phyloP scores from a whole-genome alignment of 2,888 invertebrate species.

The Strigamia transsilvanica region DNA sequence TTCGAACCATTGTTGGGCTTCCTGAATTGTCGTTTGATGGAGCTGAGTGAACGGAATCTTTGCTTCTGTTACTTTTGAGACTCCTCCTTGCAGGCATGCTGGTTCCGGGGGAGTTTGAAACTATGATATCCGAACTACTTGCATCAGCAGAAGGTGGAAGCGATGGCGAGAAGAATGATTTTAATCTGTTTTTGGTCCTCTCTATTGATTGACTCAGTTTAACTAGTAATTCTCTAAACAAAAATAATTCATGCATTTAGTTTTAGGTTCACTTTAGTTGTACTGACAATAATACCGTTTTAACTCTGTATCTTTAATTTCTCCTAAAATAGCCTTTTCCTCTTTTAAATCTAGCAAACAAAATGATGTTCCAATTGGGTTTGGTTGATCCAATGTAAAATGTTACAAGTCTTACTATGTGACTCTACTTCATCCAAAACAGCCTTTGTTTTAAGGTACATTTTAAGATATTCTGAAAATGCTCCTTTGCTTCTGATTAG shows the following conservation, averaged over 20 bases:
- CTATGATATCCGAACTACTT: not conserved
- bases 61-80: not conserved
- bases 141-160: not conserved
- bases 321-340: not conserved
- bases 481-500: slow-evolving; percentile 47
- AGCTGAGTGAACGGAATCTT: not conserved
- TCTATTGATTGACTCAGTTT: slow-evolving; percentile 27
- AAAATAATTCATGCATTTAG: not conserved
- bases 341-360: slow-evolving; percentile 4
- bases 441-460: slow-evolving; percentile 36
- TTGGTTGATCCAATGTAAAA: not conserved
- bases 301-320: slow-evolving; percentile 35
- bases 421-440: slow-evolving; percentile 49
- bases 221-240: not conserved
- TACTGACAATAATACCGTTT: not conserved
- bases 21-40: not conserved
- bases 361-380: not conserved
- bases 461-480: slow-evolving; percentile 47
- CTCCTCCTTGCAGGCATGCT: not conserved
- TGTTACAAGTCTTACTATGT: slow-evolving; percentile 26
- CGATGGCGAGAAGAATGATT: not conserved
- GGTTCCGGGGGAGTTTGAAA: not conserved
- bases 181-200: slow-evolving; percentile 4
- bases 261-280: too few species aligned
- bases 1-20: not conserved